Base-by-base conservation (phyloP, 2,888 invertebrate species). In the Dynastes grantii region DNA sequence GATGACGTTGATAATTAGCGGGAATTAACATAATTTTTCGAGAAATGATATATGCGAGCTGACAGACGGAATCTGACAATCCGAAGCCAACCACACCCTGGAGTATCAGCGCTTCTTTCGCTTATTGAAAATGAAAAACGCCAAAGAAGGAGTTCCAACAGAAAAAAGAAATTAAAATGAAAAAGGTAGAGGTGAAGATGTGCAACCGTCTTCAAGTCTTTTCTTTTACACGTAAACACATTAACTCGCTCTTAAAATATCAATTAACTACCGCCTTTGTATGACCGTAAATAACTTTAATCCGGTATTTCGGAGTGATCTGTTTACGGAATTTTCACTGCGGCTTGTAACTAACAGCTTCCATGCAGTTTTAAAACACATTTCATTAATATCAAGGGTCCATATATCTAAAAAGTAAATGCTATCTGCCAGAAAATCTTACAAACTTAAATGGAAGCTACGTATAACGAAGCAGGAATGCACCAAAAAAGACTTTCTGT, bases 1-100 rank as follows among this genome's bases (percentile, higher is more conserved):
- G 78, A 73, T 53, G 64, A 64, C 51, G 32, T 27, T 32, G 77
- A 78, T 78, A 78, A 78, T 78, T 78, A 78, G 55, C 55, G 22
- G 1, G 29, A 73, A 71, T 78, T 71, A 78, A 73, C 78, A 78
- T 78, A 78, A 78, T 78, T 65, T 53, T 71, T 51, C 67, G 16
- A 29, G 32, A 45, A 53, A 73, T 78, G 73, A 73, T 78, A 78
- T 78, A 71, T 71, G 22, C 64, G 51, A 51, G 32, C 71, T 77
- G 71, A 63, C 71, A 71, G n/a, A 49, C 32, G 27, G 51, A 29
- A 16, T 61, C 45, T 45, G 53, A 64, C 63, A 77, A 63, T 64
- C 8, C 64, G 27, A 37, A 58, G 22, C 29, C 27, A 22, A 51
- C 71, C 71, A 64, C 73, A 73, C 78, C 73, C 37, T 16, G 8